A percentile compares a stretch with the other conserved stretches of the same genome.
These are phyloP conservation scores for Polyommatus icarus DNA, from an alignment of 2,888 invertebrate species.

Conservation along the genomic window DNA sequence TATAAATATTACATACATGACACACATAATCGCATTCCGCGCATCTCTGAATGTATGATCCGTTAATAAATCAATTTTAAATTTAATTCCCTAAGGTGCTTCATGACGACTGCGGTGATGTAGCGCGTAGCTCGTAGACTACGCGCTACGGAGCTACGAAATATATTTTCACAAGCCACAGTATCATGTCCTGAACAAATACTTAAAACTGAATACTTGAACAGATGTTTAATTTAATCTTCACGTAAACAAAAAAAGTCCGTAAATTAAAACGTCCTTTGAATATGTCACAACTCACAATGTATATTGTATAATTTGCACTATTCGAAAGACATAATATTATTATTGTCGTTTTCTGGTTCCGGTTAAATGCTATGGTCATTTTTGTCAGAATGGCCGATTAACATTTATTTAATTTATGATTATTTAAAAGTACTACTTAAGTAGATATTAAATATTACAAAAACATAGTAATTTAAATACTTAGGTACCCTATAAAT, in stretches of 20 bases:
- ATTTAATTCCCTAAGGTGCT: neutral
- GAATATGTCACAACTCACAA: too few relatives aligned
- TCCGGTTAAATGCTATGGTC: too few relatives aligned
- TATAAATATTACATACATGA: neutral
- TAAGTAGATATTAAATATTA: neutral
- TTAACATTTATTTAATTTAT: too few relatives aligned
- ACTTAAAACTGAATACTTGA: neutral
- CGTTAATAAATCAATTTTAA: neutral
- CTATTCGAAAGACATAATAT: too few relatives aligned
- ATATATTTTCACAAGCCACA: neutral
- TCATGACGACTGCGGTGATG: neutral
- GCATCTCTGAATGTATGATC: neutral
- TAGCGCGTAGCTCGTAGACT: neutral
- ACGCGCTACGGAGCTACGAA: neutral
- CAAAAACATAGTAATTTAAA: too few relatives aligned
- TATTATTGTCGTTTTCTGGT: too few relatives aligned
- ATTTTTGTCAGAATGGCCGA: too few relatives aligned
- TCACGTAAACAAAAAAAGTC: too few relatives aligned
- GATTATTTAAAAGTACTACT: neutral
- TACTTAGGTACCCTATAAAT: neutral
- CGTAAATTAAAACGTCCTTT: too few relatives aligned
- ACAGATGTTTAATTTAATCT: neutral
- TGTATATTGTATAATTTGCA: too few relatives aligned
- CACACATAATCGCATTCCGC: neutral
- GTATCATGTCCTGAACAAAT: neutral